phyloP scores from a whole-genome alignment of 2,797 vertebrate species.

The Argyrosomus regius region DNA sequence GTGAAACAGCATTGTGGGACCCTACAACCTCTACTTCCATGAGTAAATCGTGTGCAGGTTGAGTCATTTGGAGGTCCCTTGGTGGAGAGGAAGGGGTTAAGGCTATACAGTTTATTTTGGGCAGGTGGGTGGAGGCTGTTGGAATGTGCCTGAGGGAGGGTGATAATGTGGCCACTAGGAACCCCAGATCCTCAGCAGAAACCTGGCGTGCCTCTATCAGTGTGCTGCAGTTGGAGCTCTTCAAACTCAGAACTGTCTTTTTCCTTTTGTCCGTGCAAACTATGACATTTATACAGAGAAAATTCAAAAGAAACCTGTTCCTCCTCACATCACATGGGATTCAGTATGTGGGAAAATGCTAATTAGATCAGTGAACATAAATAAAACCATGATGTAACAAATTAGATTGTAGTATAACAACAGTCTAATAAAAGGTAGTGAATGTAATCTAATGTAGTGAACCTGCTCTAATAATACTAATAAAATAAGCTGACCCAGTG shows the following conservation, averaged over 20 bases:
- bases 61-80: conserved; percentile 15
- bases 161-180: conserved; percentile 86
- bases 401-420: not conserved
- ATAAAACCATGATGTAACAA: not conserved
- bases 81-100: conserved; percentile 82
- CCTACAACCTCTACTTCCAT: not conserved
- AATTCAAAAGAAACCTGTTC: not conserved
- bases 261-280: no score
- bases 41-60: conserved; percentile 2
- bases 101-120: conserved; percentile 85
- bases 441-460: not conserved
- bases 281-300: not conserved
- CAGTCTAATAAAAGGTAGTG: not conserved
- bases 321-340: not conserved
- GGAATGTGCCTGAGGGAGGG: conserved; percentile 88
- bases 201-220: conserved; percentile 79
- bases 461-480: not conserved
- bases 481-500: not conserved
- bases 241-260: conserved; percentile 73
- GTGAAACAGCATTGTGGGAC: not conserved
- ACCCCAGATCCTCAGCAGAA: conserved; percentile 78
- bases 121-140: conserved; percentile 86
- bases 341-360: not conserved
- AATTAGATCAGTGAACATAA: not conserved
- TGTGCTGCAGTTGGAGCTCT: conserved; percentile 68